A percentile compares a stretch with the other conserved stretches of the same genome.
Evolutionary conservation across 2,113 vertebrate species (phyloP).

Genomic region (Tetraodon nigroviridis): DNA sequence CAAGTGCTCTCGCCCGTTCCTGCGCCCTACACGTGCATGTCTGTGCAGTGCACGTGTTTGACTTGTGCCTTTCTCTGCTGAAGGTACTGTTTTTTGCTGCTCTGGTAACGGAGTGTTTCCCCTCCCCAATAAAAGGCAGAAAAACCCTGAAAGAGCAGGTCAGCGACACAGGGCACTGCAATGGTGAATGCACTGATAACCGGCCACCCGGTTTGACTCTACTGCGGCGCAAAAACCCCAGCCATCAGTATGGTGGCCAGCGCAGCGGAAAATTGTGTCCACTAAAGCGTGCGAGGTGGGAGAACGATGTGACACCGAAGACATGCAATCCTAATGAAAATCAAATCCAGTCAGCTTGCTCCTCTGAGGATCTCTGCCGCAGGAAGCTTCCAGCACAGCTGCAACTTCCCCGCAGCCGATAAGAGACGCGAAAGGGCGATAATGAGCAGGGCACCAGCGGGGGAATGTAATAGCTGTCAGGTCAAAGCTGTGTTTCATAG

Average conservation of each 20-base stretch:
- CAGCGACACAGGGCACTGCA: conserved; percentile 34
- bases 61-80: conserved; percentile 32
- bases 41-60: conserved; percentile 17
- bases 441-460: conserved; percentile 22
- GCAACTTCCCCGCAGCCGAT: conserved; percentile 36
- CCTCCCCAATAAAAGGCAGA: conserved; percentile 22
- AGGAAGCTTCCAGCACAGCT: conserved; percentile 28
- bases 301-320: conserved; percentile 66
- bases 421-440: conserved; percentile 37
- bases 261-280: conserved; percentile 73
- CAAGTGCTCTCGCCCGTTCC: background rate
- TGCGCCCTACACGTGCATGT: conserved; percentile 19
- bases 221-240: conserved; percentile 53
- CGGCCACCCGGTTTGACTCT: conserved; percentile 44
- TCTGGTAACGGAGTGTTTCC: conserved; percentile 29
- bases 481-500: conserved; percentile 4
- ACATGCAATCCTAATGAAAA: conserved; percentile 74
- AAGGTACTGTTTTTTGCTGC: conserved; percentile 30
- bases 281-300: conserved; percentile 65
- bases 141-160: conserved; percentile 51
- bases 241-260: conserved; percentile 54
- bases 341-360: conserved; percentile 58
- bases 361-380: conserved; percentile 22
- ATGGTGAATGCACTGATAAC: conserved; percentile 60
- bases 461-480: background rate